Evolutionary conservation across 2,797 vertebrate species (phyloP), one percentile per base, ranked within the genome.

Genomic region (Hippopotamyrus pictus): DNA sequence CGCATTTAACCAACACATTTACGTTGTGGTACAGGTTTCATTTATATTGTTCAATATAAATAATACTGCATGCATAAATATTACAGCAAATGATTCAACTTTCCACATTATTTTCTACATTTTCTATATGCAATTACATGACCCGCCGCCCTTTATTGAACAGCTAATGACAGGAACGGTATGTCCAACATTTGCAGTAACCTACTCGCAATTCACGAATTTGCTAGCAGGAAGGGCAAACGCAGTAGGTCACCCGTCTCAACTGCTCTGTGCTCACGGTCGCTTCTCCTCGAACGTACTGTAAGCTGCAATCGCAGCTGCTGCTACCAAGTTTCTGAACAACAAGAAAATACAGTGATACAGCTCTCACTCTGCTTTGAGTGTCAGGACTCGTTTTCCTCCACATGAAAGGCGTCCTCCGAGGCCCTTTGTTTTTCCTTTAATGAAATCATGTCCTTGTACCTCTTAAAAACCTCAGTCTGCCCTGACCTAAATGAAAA

Each of bases 401-500:
- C 11, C 4, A 87, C 85, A 79, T 76, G 89, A 29, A 89, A 89
- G 48, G 48, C 17, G 62, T 22, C 29, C 89, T 54, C 48, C 33
- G 5, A 59, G 83, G 25, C 83, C 53, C 84, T 51, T 62, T 73
- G 57, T 89, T 89, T 89, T 69, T 41, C 37, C 84, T 76, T 89
- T 87, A 87, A 86, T 54, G 48, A 50, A 87, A 86, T 62, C 65
- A 51, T 76, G 33, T 87, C 65, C 62, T 87, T 76, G 41, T 69
- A 69, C 87, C 57, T 88, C 57, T 69, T 88, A 37, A 89, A 89
- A 73, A 92, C 91, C 91, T 90, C 89, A 90, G 89, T 91, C 90
- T 91, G 92, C 91, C 91, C 90, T 92, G 89, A 92, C 91, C 92
- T 91, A 92, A 93, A 93, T 92, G 91, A 92, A 92, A 92, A 92